Evolutionary conservation across 1,140 invertebrate genomes (phyloP), one percentile per base, ranked within the genome.

Genomic region (Temnothorax longispinosus): DNA sequence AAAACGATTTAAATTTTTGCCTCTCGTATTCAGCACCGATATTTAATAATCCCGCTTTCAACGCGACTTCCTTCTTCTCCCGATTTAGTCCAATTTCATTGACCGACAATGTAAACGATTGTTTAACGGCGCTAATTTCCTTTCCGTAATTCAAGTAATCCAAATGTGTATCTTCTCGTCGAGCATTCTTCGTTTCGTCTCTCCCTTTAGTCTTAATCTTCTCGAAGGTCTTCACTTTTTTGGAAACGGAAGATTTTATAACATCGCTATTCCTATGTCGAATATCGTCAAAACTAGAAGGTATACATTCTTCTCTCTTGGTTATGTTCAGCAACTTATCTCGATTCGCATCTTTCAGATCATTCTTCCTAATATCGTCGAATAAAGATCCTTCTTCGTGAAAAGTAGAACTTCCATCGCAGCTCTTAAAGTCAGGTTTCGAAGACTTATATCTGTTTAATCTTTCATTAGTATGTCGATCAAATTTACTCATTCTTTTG

Each of bases 191-290:
- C 21, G 3, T 72, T 72, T 35, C 32, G n/a, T 5, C 13, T 47
- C n/a, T 58, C n/a, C 21, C 3, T 27, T 27, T 27, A 27, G 21
- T 1, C 21, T 60, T 47, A 41, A 84, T 75, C 0, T 47, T 84
- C 27, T 75, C 80, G 18, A 75, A 84, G 8, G 18, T 75, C 32
- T 75, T 84, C 13, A 75, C 13, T 47, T 38, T 74, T 15, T 75
- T 67, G 27, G 54, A 74, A 82, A 82, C 41, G 54, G n/a, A 75
- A 47, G 27, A 38, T 27, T 47, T 84, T 10, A 15, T 2, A 35
- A 80, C 13, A 44, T 69, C 38, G 35, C 38, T 71, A 3, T 56
- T 71, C 10, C 50, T 65, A 47, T 11, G 50, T 72, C 41, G 56
- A 47, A 58, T 58, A n/a, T 47, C 56, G 27, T 47, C 38, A 52